These are phyloP conservation scores for Pseudochromis fuscus DNA, from an alignment of 2,797 vertebrate species.

Conservation along the genomic window DNA sequence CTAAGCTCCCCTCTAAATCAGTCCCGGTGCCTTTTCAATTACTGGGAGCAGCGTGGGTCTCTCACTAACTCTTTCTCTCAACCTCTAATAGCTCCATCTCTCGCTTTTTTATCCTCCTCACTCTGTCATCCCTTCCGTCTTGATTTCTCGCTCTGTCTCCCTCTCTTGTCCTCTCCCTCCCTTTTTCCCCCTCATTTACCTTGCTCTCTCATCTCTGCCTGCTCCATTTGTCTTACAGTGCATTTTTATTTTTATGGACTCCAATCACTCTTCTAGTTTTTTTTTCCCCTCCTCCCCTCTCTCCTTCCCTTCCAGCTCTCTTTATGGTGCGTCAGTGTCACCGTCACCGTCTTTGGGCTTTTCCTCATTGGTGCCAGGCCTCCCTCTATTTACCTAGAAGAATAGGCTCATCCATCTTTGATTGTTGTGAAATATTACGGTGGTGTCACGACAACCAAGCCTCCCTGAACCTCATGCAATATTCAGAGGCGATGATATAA, in stretches of 20 bases:
- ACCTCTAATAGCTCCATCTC: conserved; percentile 56
- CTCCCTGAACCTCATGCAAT: conserved; percentile 80
- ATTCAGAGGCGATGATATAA: conserved; percentile 82
- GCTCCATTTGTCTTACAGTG: conserved; percentile 70
- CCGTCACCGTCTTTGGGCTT: conserved; percentile 50
- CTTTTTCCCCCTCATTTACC: conserved; percentile 66
- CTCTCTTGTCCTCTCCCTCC: conserved; percentile 52
- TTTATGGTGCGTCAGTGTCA: conserved; percentile 46
- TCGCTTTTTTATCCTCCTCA: conserved; percentile 44
- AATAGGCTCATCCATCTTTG: conserved; percentile 81
- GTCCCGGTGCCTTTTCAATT: conserved; percentile 74
- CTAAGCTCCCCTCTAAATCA: conserved; percentile 73
- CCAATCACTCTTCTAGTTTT: conserved; percentile 62
- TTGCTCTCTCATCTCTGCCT: conserved; percentile 52
- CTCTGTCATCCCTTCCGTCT: conserved; percentile 46
- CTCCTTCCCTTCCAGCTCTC: not conserved
- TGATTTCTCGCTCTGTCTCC: conserved; percentile 56
- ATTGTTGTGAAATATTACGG: conserved; percentile 82
- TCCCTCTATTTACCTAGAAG: conserved; percentile 71
- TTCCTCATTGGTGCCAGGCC: conserved; percentile 52
- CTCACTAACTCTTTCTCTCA: conserved; percentile 64
- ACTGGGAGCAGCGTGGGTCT: conserved; percentile 63
- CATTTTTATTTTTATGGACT: conserved; percentile 75
- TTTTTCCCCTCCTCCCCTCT: not conserved
- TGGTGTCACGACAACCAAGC: conserved; percentile 72